phyloP scores from a whole-genome alignment of 2,888 invertebrate species.

The Abrostola tripartita region DNA sequence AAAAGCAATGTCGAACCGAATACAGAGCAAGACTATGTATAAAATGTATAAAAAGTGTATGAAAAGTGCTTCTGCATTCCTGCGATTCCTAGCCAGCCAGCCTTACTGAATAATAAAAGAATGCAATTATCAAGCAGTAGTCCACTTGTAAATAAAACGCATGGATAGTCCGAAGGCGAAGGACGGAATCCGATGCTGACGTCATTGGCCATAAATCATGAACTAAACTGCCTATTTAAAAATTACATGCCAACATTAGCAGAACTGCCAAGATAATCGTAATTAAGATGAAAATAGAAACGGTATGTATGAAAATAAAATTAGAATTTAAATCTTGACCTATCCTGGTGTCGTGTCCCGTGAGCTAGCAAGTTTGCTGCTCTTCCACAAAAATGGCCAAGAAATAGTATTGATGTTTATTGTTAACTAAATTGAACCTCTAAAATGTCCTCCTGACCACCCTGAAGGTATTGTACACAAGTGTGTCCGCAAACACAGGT shows the following conservation, averaged over 20 bases:
- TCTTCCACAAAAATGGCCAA: too few relatives aligned
- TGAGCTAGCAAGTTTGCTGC: too few relatives aligned
- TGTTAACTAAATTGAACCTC: too few relatives aligned
- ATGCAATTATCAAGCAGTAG: not conserved
- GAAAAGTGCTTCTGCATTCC: too few relatives aligned
- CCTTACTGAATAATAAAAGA: too few relatives aligned
- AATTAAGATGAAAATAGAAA: constrained; percentile 4
- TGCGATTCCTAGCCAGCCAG: too few relatives aligned
- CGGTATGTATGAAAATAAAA: not conserved
- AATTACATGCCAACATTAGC: constrained; percentile 38
- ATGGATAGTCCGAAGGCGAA: constrained; percentile 29
- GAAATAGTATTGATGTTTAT: too few relatives aligned
- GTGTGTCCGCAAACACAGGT: too few relatives aligned
- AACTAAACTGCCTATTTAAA: constrained; percentile 30
- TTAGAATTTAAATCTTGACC: not conserved
- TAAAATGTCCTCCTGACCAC: too few relatives aligned
- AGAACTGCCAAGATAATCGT: constrained; percentile 38
- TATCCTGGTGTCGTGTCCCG: not conserved
- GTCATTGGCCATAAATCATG: constrained; percentile 43
- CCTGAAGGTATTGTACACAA: too few relatives aligned
- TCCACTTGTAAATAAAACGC: constrained; percentile 21
- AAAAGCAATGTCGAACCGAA: not conserved
- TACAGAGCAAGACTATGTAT: not conserved
- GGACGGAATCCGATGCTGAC: constrained; percentile 27
- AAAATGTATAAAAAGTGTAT: too few relatives aligned